phyloP scores from a whole-genome alignment of 2,113 vertebrate genomes.

The Petrocephalus zakoni region DNA sequence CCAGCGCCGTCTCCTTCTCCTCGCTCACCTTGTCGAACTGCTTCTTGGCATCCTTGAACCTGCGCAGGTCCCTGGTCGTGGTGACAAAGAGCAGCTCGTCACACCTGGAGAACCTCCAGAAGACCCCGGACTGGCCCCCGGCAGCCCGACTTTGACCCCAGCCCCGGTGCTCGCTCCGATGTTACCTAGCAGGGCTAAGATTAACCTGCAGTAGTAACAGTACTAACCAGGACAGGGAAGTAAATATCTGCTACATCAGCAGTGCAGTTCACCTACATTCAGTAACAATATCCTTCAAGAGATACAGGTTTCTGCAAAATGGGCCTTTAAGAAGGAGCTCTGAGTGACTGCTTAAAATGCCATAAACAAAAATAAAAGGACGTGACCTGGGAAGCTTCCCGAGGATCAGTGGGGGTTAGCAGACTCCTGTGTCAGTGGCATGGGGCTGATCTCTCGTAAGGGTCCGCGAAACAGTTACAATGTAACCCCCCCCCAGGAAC shows the following conservation, averaged over 20 bases:
- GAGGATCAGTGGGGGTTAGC: not conserved
- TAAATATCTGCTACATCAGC: not conserved
- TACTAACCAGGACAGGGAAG: not conserved
- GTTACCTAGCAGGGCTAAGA: not conserved
- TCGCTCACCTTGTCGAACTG: conserved; percentile 95
- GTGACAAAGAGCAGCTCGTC: not conserved
- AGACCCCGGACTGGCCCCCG: not conserved
- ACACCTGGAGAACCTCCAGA: not conserved
- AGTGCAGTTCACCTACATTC: not conserved
- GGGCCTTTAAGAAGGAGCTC: not conserved
- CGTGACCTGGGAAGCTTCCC: not conserved
- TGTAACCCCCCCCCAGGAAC: not conserved
- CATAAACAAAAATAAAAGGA: not conserved
- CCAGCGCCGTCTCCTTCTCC: conserved; percentile 90
- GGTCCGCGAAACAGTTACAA: not conserved
- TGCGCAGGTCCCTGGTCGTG: conserved; percentile 77
- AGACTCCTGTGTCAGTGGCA: not conserved
- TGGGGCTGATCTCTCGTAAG: not conserved
- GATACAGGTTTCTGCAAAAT: not conserved
- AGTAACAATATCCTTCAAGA: not conserved
- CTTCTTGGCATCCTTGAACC: conserved; percentile 96
- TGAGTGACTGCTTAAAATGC: not conserved
- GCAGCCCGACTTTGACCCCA: not conserved
- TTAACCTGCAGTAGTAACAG: not conserved
- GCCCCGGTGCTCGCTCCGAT: not conserved